Base-by-base conservation (phyloP, 2,797 vertebrate genomes). In the Scleropages formosus region DNA sequence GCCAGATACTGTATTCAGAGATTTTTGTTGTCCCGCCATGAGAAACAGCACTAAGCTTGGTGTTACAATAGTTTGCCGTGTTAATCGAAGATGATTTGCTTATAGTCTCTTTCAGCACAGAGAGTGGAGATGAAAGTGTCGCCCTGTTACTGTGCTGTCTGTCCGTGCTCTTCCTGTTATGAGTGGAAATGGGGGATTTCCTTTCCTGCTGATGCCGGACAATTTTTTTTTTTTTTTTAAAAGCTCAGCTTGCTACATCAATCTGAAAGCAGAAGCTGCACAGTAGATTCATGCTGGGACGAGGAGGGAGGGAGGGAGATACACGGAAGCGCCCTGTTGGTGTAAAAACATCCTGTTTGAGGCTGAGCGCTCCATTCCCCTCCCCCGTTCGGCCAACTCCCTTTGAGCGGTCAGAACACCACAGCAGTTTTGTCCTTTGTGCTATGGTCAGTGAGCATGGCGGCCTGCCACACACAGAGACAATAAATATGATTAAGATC, bases 161-260 rank as follows among this genome's bases (percentile, higher is more conserved):
- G 31, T 71, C 71, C 49, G 56, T 56, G 68, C 31, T 22, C 56
- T 71, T 58, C 49, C 68, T 71, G 49, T 71, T 90, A 88, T 86
- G 87, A 88, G 87, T 89, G 90, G 89, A 93, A 92, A 87, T 85
- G 81, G 85, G 85, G 87, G 83, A 84, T 87, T 89, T 89, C 80
- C 85, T 87, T 81, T 82, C 81, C 83, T 75, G 79, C 82, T 82
- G 70, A 80, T 78, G 81, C 74, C 80, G 82, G 87, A 88, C 31
- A 39, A 39, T 39, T 39, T 80, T 79, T 79, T 78, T 44, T 44
- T 63, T 63, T 9, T 46, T 60, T 27, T 6, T 20, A 51, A 24
- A 71, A 31, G 10, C 49, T 27, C 31, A 27, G 51, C 68, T 39
- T 16, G 51, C 63, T 51, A 72, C 66, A 80, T 84, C 80, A 80